Base-by-base conservation (phyloP, 2,113 vertebrate species). In the Halcyon senegalensis region DNA sequence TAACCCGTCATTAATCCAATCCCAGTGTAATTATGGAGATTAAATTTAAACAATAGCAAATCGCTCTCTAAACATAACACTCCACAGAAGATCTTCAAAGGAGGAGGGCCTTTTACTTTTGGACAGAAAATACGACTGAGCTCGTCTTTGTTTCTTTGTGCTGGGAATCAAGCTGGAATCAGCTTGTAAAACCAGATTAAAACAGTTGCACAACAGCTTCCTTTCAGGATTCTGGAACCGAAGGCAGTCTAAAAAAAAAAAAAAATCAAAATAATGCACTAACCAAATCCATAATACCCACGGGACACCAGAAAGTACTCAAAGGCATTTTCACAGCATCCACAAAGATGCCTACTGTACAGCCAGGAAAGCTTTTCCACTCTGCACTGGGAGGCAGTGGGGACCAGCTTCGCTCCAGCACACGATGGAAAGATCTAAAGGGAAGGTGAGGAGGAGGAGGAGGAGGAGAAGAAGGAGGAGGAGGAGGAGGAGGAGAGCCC, bases 21-120 rank as follows among this genome's bases (percentile, higher is more conserved):
- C 66, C 70, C 44, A 80, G 11, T 31, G 74, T 79, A 94, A 95
- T 95, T 94, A 94, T 6, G 23, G 84, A 94, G 89, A 95, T 94
- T 89, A 92, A 90, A 79, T 93, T 93, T 89, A 96, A 96, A 96
- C 92, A 97, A 95, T 59, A 82, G 91, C 77, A 85, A 94, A 95
- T 74, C 58, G 33, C 83, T 93, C 37, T 86, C 75, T 93, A 95
- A 96, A 89, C 92, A 87, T 69, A 95, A 89, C 87, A 79, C 75
- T 79, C 69, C 30, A 64, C 33, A 92, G 58, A 90, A 75, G 59
- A 91, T 51, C 85, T 93, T 91, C 69, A 95, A 82, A 84, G 62
- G 69, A 93, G n/a, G 50, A 73, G 50, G n/a, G 51, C 35, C 48
- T 96, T 95, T 77, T 92, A 69, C 37, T 94, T 92, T 74, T 50